phyloP scores from a whole-genome alignment of 92 coral and sea anemone genomes.

The Epizoanthus rinbou region DNA sequence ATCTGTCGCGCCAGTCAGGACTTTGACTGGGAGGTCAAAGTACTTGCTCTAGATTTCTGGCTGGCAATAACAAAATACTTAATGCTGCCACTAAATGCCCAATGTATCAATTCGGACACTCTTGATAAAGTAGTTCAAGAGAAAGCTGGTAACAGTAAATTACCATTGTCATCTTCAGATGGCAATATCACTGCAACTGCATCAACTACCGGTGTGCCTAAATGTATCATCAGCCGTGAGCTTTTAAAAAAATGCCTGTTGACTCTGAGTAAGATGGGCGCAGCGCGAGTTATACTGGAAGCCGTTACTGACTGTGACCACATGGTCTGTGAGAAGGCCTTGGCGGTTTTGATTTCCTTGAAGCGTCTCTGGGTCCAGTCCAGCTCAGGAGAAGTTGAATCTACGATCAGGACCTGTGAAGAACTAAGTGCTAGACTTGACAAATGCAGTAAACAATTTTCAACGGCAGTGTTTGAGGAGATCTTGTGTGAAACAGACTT shows the following conservation, averaged over 20 bases:
- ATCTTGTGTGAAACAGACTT: conserved; percentile 60
- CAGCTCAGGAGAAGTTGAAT: not conserved
- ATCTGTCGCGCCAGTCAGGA: conserved; percentile 72
- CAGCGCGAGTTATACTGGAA: conserved; percentile 56
- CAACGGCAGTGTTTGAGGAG: conserved; percentile 38
- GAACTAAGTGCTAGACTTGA: not conserved
- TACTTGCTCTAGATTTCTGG: conserved; percentile 76
- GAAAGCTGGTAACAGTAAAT: not conserved
- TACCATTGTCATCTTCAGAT: not conserved
- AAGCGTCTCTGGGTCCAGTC: conserved; percentile 13
- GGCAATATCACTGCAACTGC: not conserved
- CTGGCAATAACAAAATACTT: conserved; percentile 55
- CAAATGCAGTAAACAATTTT: not conserved
- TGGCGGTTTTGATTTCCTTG: conserved; percentile 51
- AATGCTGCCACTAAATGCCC: not conserved
- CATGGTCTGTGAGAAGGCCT: conserved; percentile 80
- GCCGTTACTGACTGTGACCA: conserved; percentile 85
- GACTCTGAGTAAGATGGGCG: conserved; percentile 51
- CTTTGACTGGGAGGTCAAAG: conserved; percentile 98
- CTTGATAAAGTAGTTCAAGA: not conserved
- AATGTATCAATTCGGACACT: not conserved
- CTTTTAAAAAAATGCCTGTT: not conserved
- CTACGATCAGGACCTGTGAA: conserved; percentile 26
- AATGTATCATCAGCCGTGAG: not conserved
- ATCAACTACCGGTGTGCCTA: not conserved